Evolutionary conservation across 2,888 invertebrate species (phyloP).

Genomic region (Gastracanthus pulcherrimus): DNA sequence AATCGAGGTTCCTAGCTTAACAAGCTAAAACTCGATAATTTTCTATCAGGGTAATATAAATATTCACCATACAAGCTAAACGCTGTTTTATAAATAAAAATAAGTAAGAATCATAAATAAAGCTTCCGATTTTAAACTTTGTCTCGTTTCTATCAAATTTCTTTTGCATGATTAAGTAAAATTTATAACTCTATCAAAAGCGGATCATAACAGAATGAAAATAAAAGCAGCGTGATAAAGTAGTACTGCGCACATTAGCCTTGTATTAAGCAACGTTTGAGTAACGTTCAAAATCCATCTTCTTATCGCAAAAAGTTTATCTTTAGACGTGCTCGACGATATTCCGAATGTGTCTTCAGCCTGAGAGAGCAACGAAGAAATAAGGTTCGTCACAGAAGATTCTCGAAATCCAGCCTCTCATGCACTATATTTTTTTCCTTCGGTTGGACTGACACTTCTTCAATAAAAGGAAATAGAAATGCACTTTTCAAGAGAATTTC

Average conservation of each 20-base stretch:
- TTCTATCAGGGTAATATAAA: too few relatives aligned
- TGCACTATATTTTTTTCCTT: too few relatives aligned
- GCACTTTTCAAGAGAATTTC: too few relatives aligned
- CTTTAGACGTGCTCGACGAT: not conserved
- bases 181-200: not conserved
- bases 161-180: too few relatives aligned
- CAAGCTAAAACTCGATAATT: too few relatives aligned
- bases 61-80: not conserved
- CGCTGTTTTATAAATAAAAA: not conserved
- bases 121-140: not conserved
- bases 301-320: not conserved
- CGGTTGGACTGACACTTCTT: too few relatives aligned
- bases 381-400: not conserved
- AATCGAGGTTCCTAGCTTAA: too few relatives aligned
- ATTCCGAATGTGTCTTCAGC: too few relatives aligned
- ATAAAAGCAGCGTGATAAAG: not conserved
- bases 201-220: not conserved
- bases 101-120: not conserved
- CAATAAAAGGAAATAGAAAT: too few relatives aligned
- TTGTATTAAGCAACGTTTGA: not conserved
- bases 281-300: constrained; percentile 10
- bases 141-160: not conserved
- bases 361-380: not conserved
- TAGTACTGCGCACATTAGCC: not conserved
- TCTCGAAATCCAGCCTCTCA: too few relatives aligned